phyloP scores from a whole-genome alignment of 1,140 invertebrate species.

The Rhyacophila brunnea region DNA sequence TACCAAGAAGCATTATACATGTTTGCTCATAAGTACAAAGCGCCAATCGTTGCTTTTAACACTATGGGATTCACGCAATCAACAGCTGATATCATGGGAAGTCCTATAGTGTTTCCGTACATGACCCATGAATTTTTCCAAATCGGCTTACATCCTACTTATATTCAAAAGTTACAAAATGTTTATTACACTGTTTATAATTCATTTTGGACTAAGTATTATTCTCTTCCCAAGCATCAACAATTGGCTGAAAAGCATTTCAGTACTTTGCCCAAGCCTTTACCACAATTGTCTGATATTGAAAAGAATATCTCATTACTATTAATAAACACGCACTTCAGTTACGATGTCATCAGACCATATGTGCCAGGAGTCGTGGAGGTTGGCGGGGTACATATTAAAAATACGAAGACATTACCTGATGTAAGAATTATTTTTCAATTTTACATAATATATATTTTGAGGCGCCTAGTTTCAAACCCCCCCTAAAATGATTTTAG shows the following conservation, averaged over 20 bases:
- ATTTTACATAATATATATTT: no score
- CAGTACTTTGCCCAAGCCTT: slow-evolving; percentile 26
- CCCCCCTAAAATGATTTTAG: no score
- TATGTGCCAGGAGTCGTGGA: slow-evolving; percentile 29
- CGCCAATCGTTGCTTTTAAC: slow-evolving; percentile 42
- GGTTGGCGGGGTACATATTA: slow-evolving; percentile 30
- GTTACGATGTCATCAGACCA: slow-evolving; percentile 26
- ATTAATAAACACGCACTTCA: slow-evolving; percentile 39
- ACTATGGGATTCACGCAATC: slow-evolving; percentile 46
- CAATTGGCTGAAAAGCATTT: slow-evolving; percentile 43
- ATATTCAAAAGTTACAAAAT: slow-evolving; percentile 24
- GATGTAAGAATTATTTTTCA: slow-evolving; percentile 22
- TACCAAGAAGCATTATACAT: slow-evolving; percentile 47
- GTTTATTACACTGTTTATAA: slow-evolving; percentile 20
- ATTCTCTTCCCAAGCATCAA: slow-evolving; percentile 35
- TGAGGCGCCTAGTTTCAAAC: no score
- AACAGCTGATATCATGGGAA: slow-evolving; percentile 41
- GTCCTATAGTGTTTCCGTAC: slow-evolving; percentile 40
- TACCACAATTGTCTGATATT: slow-evolving; percentile 41
- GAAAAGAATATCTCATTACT: slow-evolving; percentile 43
- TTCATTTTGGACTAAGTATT: slow-evolving; percentile 19
- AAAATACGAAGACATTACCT: slow-evolving; percentile 37
- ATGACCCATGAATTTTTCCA: slow-evolving; percentile 43
- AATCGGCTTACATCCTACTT: slow-evolving; percentile 27
- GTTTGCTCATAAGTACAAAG: slow-evolving; percentile 47